Evolutionary conservation across 1,140 invertebrate genomes (phyloP), one percentile per base, ranked within the genome.

Genomic region (Cheumatopsyche charites): DNA sequence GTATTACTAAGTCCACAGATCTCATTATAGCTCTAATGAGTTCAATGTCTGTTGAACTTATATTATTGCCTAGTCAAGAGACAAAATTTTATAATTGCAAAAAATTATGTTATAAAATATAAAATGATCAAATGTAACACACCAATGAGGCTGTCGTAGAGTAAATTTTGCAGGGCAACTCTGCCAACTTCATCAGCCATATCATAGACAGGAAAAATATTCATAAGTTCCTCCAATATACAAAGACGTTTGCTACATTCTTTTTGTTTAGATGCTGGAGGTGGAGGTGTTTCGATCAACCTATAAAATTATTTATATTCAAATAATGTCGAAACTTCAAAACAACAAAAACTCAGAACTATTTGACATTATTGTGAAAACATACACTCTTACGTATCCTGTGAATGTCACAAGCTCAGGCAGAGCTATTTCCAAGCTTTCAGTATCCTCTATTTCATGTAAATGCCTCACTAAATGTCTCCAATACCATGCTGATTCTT

Each of bases 401-500:
- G 79, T 82, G 1, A 84, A 79, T 15, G 82, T 80, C 9, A 84
- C 79, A 47, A 85, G 74, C 63, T 85, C 83, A 0, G 83, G 83
- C 13, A 84, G 42, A 13, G 83, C 78, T 13, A 77, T 77, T 62
- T 85, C 82, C 41, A 85, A 70, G 0, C 82, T 82, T 13, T 85
- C 83, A 47, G 83, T 83, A 58, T 85, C 83, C 7, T 83, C 82
- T 21, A 81, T 80, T 26, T 80, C 80, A 70, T 83, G 81, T 58
- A 85, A 75, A 76, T 85, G 82, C 25, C 82, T 79, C 2, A 82
- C 81, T 4, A 85, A 78, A 65, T 85, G 82, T 41, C 83, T 78
- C 83, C 83, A 85, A 78, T 85, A 85, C 82, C 83, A 85, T 1
- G 82, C 80, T 0, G 81, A 82, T 70, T 85, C 83, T 63, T 85